Percentiles rank a stretch among this genome's conserved stretches.
Conservation (phyloP, 2,797 vertebrate species). For the Phoebastria nigripes region DNA sequence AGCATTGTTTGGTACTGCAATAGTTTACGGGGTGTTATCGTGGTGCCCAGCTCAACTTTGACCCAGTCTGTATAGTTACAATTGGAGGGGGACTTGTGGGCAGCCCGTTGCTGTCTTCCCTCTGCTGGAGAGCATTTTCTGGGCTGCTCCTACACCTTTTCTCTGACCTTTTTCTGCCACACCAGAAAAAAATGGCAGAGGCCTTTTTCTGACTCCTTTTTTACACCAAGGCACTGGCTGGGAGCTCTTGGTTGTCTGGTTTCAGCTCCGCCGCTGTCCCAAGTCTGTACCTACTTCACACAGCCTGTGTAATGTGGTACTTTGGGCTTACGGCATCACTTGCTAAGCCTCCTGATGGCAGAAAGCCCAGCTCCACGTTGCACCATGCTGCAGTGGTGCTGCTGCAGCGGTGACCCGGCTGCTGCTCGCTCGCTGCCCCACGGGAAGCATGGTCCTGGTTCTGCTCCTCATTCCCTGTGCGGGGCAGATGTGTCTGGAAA, state of each 20-base stretch:
- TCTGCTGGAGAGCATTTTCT: not conserved
- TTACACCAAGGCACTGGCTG: not conserved
- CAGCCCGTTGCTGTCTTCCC: not conserved
- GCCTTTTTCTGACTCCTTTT: not conserved
- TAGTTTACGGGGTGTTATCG: not conserved
- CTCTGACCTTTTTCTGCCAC: not conserved
- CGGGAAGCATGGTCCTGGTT: not conserved
- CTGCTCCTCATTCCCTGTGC: not conserved
- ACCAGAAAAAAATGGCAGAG: not conserved
- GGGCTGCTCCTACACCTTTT: not conserved
- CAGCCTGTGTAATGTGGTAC: not conserved
- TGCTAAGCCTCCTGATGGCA: not conserved
- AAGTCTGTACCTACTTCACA: not conserved
- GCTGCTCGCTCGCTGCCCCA: fast-evolving
- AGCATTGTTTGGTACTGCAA: not conserved
- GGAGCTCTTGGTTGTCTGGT: not conserved
- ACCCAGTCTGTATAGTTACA: not conserved
- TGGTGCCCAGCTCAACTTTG: fast-evolving
- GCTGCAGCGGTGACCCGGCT: not conserved
- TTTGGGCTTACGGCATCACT: not conserved
- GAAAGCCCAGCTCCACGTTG: not conserved
- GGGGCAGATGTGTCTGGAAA: not conserved
- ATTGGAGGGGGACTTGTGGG: not conserved
- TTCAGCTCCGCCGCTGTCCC: not conserved
- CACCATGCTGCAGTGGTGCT: not conserved